Evolutionary conservation across 2,113 vertebrate species (phyloP).

Genomic region (Sturnira hondurensis): DNA sequence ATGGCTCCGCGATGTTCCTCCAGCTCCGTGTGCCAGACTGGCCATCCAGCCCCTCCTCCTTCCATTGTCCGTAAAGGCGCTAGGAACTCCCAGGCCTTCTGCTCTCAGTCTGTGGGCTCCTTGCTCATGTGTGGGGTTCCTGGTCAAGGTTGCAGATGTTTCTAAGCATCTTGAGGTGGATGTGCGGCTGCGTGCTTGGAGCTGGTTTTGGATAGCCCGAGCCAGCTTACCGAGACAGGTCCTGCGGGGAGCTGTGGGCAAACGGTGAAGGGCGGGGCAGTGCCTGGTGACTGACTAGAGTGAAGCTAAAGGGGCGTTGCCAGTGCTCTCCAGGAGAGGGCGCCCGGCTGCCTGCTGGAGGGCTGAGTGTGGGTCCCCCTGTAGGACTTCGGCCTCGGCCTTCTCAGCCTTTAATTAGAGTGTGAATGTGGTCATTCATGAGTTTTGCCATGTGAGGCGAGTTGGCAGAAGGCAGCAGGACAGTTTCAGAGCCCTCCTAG

Average conservation of each 20-base stretch:
- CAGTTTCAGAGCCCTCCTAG: background rate
- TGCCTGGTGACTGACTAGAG: background rate
- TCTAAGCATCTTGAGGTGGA: background rate
- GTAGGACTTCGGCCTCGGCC: background rate
- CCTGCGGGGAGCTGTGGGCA: background rate
- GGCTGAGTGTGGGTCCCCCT: background rate
- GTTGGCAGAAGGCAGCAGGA: background rate
- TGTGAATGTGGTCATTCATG: background rate
- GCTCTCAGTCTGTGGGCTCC: background rate
- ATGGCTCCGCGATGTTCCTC: background rate
- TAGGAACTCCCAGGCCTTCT: background rate
- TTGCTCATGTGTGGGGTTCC: background rate
- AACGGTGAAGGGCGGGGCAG: background rate
- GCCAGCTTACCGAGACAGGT: background rate
- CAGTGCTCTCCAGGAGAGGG: background rate
- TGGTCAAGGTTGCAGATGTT: background rate
- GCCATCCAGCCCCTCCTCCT: background rate
- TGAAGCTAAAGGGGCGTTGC: background rate
- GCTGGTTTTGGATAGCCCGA: background rate
- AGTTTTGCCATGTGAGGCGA: background rate
- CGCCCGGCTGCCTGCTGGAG: background rate
- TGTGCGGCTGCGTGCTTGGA: background rate
- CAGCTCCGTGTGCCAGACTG: background rate
- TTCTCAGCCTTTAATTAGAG: background rate
- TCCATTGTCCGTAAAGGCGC: rapidly evolving